Conservation (phyloP, 2,888 invertebrate genomes). For the Seira musarum region DNA sequence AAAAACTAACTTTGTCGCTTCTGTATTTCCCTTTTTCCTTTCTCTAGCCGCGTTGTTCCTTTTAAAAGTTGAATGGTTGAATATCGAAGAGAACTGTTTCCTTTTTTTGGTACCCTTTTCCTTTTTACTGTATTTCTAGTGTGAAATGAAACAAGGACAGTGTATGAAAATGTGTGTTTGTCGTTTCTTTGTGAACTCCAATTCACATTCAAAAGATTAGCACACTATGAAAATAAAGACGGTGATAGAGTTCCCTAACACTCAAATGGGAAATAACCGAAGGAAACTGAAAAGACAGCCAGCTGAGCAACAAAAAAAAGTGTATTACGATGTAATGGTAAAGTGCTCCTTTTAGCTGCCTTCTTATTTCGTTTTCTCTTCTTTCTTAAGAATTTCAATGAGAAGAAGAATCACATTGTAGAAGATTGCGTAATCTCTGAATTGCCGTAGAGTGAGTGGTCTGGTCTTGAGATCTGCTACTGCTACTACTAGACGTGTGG, state of each 20-base stretch:
- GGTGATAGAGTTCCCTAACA: background rate
- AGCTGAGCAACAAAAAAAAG: conserved; percentile 56
- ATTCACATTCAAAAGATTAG: no score
- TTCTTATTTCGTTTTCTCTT: conserved; percentile 44
- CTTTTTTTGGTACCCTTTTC: background rate
- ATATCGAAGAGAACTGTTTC: no score
- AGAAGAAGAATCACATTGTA: conserved; percentile 49
- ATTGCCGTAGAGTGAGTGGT: no score
- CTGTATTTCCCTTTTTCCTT: no score
- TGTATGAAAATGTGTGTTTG: background rate
- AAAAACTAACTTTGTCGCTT: no score
- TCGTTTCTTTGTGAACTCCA: no score
- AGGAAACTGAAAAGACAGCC: conserved; percentile 29
- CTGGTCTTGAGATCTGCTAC: no score
- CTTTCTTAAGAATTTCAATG: conserved; percentile 49
- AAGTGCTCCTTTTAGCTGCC: no score
- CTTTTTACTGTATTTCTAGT: background rate
- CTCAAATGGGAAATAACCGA: conserved; percentile 6
- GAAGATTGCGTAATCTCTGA: conserved; percentile 36
- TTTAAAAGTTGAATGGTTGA: no score
- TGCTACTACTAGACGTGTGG: no score
- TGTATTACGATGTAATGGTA: no score
- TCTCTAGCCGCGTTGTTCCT: no score
- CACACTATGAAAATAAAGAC: background rate
- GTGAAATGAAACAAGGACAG: background rate